A percentile compares a stretch with the other conserved stretches of the same genome.
These are phyloP conservation scores for Drosophila pseudoobscura DNA, from an alignment of 1,140 invertebrate species.

Conservation along the genomic window DNA sequence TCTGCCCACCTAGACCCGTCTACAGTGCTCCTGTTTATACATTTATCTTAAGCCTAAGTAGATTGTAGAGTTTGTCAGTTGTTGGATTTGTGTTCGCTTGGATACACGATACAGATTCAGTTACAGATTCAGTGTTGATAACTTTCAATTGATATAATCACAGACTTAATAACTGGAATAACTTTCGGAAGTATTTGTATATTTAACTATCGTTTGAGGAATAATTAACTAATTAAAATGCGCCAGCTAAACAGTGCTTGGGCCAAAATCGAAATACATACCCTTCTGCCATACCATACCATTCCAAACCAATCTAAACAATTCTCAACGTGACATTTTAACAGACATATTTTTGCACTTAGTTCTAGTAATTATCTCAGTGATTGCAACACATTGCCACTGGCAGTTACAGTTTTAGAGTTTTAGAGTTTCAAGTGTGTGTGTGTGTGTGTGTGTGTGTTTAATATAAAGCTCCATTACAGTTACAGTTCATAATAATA, in stretches of 20 bases:
- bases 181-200: conserved; percentile 61
- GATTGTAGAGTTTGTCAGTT: conserved; percentile 36
- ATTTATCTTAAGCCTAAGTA: conserved; percentile 43
- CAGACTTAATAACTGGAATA: conserved; percentile 77
- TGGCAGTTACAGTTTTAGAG: conserved; percentile 52
- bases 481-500: conserved; percentile 38
- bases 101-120: conserved; percentile 35
- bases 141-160: conserved; percentile 68
- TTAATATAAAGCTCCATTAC: conserved; percentile 62
- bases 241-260: conserved; percentile 20
- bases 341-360: conserved; percentile 38
- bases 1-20: conserved; percentile 70
- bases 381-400: conserved; percentile 63
- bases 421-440: conserved; percentile 22
- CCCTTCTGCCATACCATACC: not conserved
- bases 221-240: conserved; percentile 76
- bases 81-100: conserved; percentile 52
- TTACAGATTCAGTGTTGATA: conserved; percentile 51
- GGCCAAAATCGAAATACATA: too few species aligned
- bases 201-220: conserved; percentile 62
- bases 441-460: not conserved
- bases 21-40: conserved; percentile 52
- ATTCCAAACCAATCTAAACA: conserved; percentile 50
- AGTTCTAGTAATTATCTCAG: conserved; percentile 18
- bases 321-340: conserved; percentile 41